A percentile compares a stretch with the other conserved stretches of the same genome.
Conservation (phyloP, 2,888 invertebrate genomes). For the Andrena trimmerana region DNA sequence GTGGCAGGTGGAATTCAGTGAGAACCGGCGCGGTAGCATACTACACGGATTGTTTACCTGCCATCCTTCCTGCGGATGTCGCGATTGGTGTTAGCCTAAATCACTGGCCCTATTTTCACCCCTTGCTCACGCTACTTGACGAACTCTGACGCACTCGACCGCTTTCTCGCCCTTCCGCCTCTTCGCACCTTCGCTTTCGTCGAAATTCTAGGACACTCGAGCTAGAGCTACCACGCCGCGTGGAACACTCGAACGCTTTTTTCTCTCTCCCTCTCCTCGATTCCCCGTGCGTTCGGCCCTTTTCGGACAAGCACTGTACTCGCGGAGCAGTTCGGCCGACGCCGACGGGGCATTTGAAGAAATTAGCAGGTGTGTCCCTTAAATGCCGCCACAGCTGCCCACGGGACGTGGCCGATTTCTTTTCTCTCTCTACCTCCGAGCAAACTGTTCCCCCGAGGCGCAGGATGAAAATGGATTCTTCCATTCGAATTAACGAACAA, state of each 20-base stretch:
- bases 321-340: neutral
- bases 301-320: neutral
- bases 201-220: too few species aligned
- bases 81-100: slow-evolving; percentile 66
- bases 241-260: too few species aligned
- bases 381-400: slow-evolving; percentile 51
- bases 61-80: slow-evolving; percentile 69
- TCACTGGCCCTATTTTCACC: slow-evolving; percentile 62
- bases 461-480: slow-evolving; percentile 56
- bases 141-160: slow-evolving; percentile 19
- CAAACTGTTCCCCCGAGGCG: slow-evolving; percentile 10
- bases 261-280: too few species aligned
- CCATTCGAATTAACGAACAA: slow-evolving; percentile 64
- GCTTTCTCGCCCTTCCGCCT: neutral
- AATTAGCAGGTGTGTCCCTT: slow-evolving; percentile 63
- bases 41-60: slow-evolving; percentile 66
- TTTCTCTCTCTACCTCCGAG: neutral
- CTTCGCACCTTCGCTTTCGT: neutral
- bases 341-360: slow-evolving; percentile 45
- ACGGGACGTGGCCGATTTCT: slow-evolving; percentile 52
- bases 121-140: slow-evolving; percentile 28
- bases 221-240: too few species aligned
- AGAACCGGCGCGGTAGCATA: slow-evolving; percentile 57
- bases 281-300: too few species aligned
- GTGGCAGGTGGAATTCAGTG: slow-evolving; percentile 54